A percentile compares a stretch with the other conserved stretches of the same genome.
phyloP scores from a whole-genome alignment of 2,888 invertebrate genomes.

The Aspidiotus destructor region DNA sequence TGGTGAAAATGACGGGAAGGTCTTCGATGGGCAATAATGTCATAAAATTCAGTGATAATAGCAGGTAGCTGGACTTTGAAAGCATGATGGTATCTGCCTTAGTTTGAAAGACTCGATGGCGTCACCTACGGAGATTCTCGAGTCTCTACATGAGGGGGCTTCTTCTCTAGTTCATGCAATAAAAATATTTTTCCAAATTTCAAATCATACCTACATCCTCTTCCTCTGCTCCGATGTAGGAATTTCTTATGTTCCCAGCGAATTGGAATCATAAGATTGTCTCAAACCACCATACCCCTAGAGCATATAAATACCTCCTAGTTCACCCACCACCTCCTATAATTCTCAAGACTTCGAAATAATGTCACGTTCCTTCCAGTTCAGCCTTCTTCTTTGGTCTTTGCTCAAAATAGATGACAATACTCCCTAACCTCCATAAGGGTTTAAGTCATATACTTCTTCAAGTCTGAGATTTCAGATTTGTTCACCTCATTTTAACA shows the following conservation, averaged over 20 bases:
- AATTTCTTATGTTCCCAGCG: no score
- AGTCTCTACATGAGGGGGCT: background rate
- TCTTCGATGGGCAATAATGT: constrained; percentile 84
- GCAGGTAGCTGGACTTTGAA: constrained; percentile 52
- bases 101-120: background rate
- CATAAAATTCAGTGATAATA: constrained; percentile 94
- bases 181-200: background rate
- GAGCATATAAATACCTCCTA: background rate
- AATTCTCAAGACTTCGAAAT: no score
- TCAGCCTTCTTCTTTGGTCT: no score
- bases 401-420: no score
- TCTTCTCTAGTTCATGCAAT: background rate
- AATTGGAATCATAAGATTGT: background rate
- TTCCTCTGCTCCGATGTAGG: background rate
- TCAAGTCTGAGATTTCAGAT: no score
- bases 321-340: no score
- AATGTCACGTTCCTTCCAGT: no score
- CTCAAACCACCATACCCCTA: background rate
- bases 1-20: constrained; percentile 84
- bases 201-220: no score
- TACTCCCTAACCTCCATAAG: no score
- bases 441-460: no score
- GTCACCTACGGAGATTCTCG: background rate
- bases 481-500: no score
- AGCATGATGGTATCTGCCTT: background rate